These are phyloP conservation scores for Hippopotamus amphibius DNA, from an alignment of 2,113 vertebrate species.

Conservation along the genomic window DNA sequence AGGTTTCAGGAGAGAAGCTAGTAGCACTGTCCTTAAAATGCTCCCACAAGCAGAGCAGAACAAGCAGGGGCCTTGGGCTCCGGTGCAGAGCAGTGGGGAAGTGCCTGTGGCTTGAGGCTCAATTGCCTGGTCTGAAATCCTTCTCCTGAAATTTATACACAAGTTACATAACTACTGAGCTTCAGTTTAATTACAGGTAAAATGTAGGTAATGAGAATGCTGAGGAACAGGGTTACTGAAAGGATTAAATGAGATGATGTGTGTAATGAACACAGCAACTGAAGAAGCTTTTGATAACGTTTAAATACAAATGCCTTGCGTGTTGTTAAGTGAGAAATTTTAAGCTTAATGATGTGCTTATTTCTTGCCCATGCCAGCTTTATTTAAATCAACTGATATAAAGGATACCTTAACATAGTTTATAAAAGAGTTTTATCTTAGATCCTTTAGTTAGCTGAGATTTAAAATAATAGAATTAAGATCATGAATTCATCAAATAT, in stretches of 20 bases:
- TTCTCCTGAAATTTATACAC: neutral
- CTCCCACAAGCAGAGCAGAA: too few relatives aligned
- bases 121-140: neutral
- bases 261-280: neutral
- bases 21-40: neutral
- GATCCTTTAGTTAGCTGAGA: conserved; percentile 8
- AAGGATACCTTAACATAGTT: neutral
- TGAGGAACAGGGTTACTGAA: neutral
- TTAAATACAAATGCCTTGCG: neutral
- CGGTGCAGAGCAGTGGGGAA: rapidly evolving
- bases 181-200: neutral
- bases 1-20: neutral
- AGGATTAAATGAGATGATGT: neutral
- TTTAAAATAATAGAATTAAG: conserved; percentile 58
- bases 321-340: neutral
- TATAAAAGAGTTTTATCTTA: neutral
- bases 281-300: neutral
- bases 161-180: neutral
- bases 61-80: rapidly evolving
- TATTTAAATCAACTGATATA: conserved; percentile 49
- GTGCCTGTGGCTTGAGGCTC: neutral
- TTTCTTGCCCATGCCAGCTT: neutral
- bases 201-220: neutral
- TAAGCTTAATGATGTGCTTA: conserved; percentile 23
- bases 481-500: conserved; percentile 61